These are phyloP conservation scores for zebrafish (Danio rerio) DNA, from an alignment of 2,113 vertebrate genomes.

Conservation along the genomic window GRCz12tu NC_133190.1:33858001-33858500, in stretches of 20 bases:
- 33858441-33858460: neutral
- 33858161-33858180: conserved; percentile 2
- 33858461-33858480: too few species aligned
- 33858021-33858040: neutral
- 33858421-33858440: neutral
- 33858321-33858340: neutral
- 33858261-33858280: neutral
- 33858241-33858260: neutral
- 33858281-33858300: neutral
- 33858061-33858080: conserved; percentile 51
- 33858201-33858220: conserved; percentile 35
- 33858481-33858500: too few species aligned
- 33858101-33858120: conserved; percentile 70
- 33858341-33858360: neutral
- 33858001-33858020: too few species aligned
- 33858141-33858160: conserved; percentile 24
- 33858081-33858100: conserved; percentile 69
- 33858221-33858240: neutral
- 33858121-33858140: conserved; percentile 44
- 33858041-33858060: conserved; percentile 36
- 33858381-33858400: neutral
- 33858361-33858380: too few species aligned
- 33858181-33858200: conserved; percentile 35
- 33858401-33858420: neutral
- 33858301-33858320: neutral